These are phyloP conservation scores for Callinectes sapidus DNA, from an alignment of 2,888 invertebrate genomes.

Conservation along the genomic window DNA sequence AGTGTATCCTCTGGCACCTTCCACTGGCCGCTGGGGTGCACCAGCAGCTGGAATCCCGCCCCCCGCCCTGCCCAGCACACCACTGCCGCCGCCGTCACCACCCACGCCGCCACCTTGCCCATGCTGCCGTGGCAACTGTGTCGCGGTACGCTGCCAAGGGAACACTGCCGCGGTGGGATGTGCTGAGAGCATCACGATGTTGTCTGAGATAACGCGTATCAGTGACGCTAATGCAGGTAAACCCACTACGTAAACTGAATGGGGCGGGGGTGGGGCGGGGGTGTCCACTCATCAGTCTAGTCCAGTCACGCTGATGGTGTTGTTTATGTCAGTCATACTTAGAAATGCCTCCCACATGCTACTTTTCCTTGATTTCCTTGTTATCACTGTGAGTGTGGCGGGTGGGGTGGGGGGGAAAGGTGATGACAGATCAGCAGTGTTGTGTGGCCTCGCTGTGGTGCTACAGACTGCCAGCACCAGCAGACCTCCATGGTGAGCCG, in stretches of 20 bases:
- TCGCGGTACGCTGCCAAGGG: not conserved
- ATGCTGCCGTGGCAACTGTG: not conserved
- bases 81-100: not conserved
- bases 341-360: too few species aligned
- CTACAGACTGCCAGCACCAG: too few species aligned
- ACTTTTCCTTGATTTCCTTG: too few species aligned
- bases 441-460: too few species aligned
- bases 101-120: not conserved
- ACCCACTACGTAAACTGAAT: not conserved
- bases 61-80: not conserved
- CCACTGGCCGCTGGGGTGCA: conserved; percentile 22
- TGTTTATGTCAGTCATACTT: not conserved
- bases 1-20: conserved; percentile 53
- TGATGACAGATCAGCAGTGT: too few species aligned
- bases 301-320: not conserved
- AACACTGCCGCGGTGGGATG: not conserved
- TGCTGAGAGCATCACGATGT: not conserved
- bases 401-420: too few species aligned
- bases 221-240: not conserved
- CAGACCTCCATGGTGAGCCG: too few species aligned
- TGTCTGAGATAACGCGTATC: not conserved
- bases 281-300: not conserved
- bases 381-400: too few species aligned
- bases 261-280: not conserved
- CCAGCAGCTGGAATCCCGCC: not conserved